phyloP scores from a whole-genome alignment of 2,113 vertebrate genomes.

The Archocentrus centrarchus region DNA sequence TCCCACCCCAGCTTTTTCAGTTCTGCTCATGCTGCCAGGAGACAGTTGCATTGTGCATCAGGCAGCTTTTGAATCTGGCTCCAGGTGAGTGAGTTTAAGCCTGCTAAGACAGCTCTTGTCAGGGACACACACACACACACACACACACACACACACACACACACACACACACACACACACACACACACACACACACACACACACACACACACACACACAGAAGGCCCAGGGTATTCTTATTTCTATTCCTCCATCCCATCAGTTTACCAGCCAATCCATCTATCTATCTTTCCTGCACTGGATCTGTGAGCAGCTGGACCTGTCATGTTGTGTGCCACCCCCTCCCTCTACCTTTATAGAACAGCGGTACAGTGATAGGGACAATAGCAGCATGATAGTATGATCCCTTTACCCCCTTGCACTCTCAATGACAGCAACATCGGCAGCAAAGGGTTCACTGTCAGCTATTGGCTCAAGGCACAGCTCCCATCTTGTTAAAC shows the following conservation, averaged over 20 bases:
- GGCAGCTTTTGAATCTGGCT: conserved; percentile 79
- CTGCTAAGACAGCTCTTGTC: conserved; percentile 38
- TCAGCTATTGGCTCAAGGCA: conserved; percentile 49
- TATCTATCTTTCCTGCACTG: conserved; percentile 33
- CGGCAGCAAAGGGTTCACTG: conserved; percentile 32
- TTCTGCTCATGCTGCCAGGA: conserved; percentile 41
- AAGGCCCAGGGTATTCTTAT: conserved; percentile 34
- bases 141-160: background rate
- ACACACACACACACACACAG: conserved; percentile 15
- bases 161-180: background rate
- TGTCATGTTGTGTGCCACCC: conserved; percentile 61
- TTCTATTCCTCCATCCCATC: conserved; percentile 8
- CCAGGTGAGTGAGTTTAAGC: conserved; percentile 74
- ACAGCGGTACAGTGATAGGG: conserved; percentile 38
- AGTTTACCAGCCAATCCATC: conserved; percentile 30
- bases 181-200: background rate
- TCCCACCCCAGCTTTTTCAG: conserved; percentile 33
- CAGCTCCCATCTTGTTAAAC: conserved; percentile 17
- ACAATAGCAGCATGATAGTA: conserved; percentile 68
- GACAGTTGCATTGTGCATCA: conserved; percentile 46
- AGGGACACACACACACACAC: background rate
- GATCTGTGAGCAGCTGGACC: conserved; percentile 72
- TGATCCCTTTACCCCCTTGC: conserved; percentile 55
- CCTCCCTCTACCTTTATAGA: conserved; percentile 30
- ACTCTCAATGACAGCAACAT: conserved; percentile 53